Evolutionary conservation across 2,113 vertebrate species (phyloP).

Genomic region (Phyllopteryx taeniolatus): DNA sequence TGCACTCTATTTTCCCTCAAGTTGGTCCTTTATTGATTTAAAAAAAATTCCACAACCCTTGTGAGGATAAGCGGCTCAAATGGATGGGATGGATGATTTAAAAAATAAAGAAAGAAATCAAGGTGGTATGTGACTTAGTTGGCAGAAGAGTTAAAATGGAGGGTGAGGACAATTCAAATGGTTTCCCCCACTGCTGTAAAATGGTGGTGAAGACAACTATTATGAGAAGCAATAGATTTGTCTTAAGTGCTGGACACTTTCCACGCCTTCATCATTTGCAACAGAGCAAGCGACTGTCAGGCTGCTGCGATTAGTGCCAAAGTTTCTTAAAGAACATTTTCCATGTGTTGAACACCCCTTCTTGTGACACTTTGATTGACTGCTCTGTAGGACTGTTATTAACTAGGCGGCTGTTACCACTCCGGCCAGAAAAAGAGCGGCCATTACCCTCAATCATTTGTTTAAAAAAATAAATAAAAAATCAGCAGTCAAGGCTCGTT

Average conservation of each 20-base stretch:
- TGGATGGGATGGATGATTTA: too few species aligned
- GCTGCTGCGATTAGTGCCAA: background rate
- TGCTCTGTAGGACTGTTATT: background rate
- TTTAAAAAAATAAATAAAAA: background rate
- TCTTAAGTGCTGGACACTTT: background rate
- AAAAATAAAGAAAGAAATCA: too few species aligned
- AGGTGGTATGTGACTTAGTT: background rate
- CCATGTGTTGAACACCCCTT: background rate
- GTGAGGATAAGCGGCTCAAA: too few species aligned
- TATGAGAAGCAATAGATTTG: background rate
- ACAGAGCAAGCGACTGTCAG: background rate
- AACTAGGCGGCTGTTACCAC: background rate
- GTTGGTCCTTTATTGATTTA: background rate
- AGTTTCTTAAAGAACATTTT: background rate
- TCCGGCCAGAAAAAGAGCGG: background rate
- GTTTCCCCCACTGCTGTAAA: background rate
- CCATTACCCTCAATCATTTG: constrained; percentile 1
- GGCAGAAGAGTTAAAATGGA: background rate
- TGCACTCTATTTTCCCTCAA: background rate
- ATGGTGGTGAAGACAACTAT: background rate
- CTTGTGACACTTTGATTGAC: background rate
- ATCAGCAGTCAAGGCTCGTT: background rate
- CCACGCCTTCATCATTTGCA: background rate
- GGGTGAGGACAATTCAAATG: background rate
- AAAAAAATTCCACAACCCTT: too few species aligned